Base-by-base conservation (phyloP, 2,113 vertebrate species). In the Cichladusa arquata region DNA sequence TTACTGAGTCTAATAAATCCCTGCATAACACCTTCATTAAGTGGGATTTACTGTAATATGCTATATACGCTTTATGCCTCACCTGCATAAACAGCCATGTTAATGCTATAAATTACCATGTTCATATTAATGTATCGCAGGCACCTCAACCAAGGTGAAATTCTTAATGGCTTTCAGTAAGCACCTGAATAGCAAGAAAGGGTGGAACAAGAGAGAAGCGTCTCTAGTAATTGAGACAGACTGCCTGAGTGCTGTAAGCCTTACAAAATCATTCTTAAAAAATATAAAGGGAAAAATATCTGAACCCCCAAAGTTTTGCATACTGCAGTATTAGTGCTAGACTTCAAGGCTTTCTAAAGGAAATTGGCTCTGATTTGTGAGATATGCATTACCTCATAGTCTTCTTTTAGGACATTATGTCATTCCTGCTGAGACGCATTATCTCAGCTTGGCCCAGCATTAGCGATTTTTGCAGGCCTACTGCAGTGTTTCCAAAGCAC, bases 391-490 rank as follows among this genome's bases (percentile, higher is more conserved):
- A 98, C 98, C 98, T 98, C 98, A 98, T 97, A 65, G 90, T 95
- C 98, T 98, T 97, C 97, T 98, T 98, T 98, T 98, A 98, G 98
- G 95, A 95, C 98, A 98, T 98, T 98, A 98, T 98, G 98, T 98
- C 98, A 98, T 98, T 97, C 96, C 97, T 98, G 97, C 98, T 98
- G 97, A 98, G 98, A 98, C 72, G 71, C 98, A 98, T 98, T 98
- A 98, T 98, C 98, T 97, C 92, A 92, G 95, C 95, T 97, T 98
- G 98, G 97, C 97, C 98, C 97, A 97, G 98, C 97, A 98, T 97
- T 97, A 98, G 97, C 69, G 26, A 98, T 97, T 98, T 98, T 97
- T 98, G 97, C 86, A 6, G 97, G 97, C 97, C 95, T 97, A 98
- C 98, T 98, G 98, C 98, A 98, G 97, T 97, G 98, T 95, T 98